phyloP scores from a whole-genome alignment of 2,113 vertebrate species.

The Callionymus lyra region DNA sequence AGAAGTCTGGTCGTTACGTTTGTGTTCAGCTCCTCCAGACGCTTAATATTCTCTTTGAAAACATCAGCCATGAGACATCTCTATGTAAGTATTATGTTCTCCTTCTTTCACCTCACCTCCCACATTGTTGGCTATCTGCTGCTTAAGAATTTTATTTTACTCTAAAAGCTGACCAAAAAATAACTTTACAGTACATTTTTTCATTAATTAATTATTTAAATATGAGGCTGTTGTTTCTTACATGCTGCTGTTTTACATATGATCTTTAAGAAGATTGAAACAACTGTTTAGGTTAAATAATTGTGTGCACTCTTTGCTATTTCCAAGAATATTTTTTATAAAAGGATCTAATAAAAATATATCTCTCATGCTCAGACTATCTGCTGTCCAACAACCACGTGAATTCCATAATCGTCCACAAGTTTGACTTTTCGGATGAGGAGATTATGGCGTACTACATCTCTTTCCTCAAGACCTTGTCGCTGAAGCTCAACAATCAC shows the following conservation, averaged over 20 bases:
- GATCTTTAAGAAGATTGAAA: too few species aligned
- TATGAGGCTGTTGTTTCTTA: too few species aligned
- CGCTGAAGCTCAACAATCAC: conserved; percentile 94
- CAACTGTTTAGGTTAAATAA: too few species aligned
- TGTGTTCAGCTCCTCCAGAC: conserved; percentile 98
- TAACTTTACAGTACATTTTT: too few species aligned
- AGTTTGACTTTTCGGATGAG: conserved; percentile 98
- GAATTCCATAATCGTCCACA: conserved; percentile 98
- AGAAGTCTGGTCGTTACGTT: conserved; percentile 94
- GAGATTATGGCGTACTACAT: conserved; percentile 99
- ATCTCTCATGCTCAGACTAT: conserved; percentile 72
- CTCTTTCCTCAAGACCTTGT: conserved; percentile 96
- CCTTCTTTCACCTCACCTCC: background rate
- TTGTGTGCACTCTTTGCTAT: too few species aligned
- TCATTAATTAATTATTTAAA: too few species aligned
- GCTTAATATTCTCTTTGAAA: conserved; percentile 97
- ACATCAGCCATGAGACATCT: conserved; percentile 96
- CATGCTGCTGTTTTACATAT: too few species aligned
- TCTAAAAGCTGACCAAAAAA: too few species aligned
- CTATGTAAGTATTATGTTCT: conserved; percentile 90
- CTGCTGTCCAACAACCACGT: conserved; percentile 96
- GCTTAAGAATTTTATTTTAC: background rate
- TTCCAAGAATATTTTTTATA: background rate
- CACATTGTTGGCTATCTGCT: background rate
- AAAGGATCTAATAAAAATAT: background rate